Conservation (phyloP, 2,113 vertebrate genomes). For the Paradisaea rubra region DNA sequence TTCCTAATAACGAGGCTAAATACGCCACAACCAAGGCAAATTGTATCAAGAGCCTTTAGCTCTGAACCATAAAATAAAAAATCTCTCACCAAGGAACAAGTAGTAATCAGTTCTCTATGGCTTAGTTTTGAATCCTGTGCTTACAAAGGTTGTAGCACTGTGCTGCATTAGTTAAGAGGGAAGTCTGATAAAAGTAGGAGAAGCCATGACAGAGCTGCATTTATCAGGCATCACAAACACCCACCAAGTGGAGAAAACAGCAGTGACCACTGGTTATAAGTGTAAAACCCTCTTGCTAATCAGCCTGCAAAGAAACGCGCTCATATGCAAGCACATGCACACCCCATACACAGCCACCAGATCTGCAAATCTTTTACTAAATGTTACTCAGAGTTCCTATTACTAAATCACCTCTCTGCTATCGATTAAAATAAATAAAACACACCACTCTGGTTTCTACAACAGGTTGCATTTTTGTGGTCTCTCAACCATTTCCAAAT, state of each 20-base stretch:
- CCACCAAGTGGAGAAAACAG: constrained; percentile 8
- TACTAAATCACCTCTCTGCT: constrained; percentile 45
- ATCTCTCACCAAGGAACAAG: neutral
- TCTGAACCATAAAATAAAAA: neutral
- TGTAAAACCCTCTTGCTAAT: constrained; percentile 13
- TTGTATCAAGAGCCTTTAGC: constrained; percentile 7
- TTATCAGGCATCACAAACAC: neutral
- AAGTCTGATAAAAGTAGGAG: constrained; percentile 14
- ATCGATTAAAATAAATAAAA: constrained; percentile 49
- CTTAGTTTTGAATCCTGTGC: constrained; percentile 6
- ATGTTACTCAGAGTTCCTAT: neutral
- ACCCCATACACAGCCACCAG: neutral
- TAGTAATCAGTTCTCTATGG: neutral
- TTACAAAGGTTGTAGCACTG: neutral
- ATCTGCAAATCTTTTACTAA: neutral
- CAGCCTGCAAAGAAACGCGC: constrained; percentile 14
- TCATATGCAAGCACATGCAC: constrained; percentile 22
- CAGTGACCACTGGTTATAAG: neutral
- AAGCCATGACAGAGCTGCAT: neutral
- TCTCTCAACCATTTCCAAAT: constrained; percentile 65
- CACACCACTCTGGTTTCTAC: constrained; percentile 21
- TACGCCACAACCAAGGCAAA: constrained; percentile 49
- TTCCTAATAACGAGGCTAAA: constrained; percentile 52
- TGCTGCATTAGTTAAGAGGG: neutral
- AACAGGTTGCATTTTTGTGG: constrained; percentile 70